phyloP scores from a whole-genome alignment of 2,113 vertebrate species.

The Cavia porcellus region DNA sequence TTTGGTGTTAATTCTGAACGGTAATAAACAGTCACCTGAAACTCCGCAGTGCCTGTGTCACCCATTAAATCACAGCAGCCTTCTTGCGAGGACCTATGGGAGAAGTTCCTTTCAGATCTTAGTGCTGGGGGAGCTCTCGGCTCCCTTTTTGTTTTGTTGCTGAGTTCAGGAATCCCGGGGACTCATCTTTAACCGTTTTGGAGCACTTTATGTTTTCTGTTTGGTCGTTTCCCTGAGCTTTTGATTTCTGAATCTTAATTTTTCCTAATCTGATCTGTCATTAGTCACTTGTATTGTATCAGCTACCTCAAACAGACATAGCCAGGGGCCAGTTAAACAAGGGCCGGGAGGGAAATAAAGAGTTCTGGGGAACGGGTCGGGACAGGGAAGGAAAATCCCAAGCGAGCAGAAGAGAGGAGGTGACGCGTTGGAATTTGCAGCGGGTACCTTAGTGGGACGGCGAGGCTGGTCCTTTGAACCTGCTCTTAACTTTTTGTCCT shows the following conservation, averaged over 20 bases:
- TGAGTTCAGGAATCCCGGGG: neutral
- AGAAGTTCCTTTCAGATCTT: neutral
- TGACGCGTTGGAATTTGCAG: rapidly evolving
- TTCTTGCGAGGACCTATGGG: neutral
- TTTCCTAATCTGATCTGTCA: neutral
- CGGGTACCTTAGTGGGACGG: rapidly evolving
- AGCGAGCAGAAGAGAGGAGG: neutral
- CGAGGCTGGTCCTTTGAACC: rapidly evolving
- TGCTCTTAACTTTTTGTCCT: neutral
- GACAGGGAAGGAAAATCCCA: neutral
- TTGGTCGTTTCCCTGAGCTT: neutral
- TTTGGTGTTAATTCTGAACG: neutral
- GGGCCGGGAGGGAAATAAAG: neutral
- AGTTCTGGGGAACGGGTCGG: too few species aligned
- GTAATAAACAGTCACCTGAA: neutral
- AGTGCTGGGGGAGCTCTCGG: neutral
- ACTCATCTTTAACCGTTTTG: neutral
- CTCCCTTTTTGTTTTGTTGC: neutral
- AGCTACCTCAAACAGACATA: neutral
- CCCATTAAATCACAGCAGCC: neutral
- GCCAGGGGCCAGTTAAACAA: neutral
- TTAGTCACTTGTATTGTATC: neutral
- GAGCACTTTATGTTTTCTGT: neutral
- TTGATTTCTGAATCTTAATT: neutral
- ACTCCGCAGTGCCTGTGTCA: neutral